Evolutionary conservation across 1,140 invertebrate genomes (phyloP).

Genomic region (Meloidogyne chitwoodi): DNA sequence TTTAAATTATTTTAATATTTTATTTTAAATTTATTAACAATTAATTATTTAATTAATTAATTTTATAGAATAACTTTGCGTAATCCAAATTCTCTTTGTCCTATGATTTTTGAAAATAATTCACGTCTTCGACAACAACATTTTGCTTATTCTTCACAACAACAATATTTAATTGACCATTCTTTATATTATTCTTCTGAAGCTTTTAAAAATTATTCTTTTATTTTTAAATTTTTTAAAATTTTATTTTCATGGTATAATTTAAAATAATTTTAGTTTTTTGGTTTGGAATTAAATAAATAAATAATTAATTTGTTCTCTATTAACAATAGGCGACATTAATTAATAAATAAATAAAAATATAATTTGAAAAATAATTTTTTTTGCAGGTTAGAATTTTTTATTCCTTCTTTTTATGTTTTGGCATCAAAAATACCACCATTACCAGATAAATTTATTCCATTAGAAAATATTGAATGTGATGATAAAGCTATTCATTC

Average conservation of each 20-base stretch:
- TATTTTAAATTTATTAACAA: too few relatives aligned
- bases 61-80: neutral
- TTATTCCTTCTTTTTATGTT: neutral
- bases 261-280: neutral
- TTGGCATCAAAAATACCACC: neutral
- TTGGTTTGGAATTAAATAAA: too few relatives aligned
- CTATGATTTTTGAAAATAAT: constrained; percentile 9
- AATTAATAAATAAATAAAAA: too few relatives aligned
- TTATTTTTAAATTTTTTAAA: neutral
- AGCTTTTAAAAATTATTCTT: neutral
- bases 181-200: neutral
- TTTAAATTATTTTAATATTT: too few relatives aligned
- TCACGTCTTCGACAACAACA: constrained; percentile 3
- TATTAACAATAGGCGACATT: too few relatives aligned
- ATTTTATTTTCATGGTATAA: neutral
- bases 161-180: neutral
- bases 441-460: neutral
- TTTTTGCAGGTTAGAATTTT: neutral
- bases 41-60: neutral
- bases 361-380: neutral
- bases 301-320: neutral
- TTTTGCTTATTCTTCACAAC: neutral
- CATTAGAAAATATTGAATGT: neutral
- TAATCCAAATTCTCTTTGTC: constrained; percentile 3
- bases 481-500: neutral